Evolutionary conservation across 2,113 vertebrate species (phyloP).

Genomic region (Arizona elegans): DNA sequence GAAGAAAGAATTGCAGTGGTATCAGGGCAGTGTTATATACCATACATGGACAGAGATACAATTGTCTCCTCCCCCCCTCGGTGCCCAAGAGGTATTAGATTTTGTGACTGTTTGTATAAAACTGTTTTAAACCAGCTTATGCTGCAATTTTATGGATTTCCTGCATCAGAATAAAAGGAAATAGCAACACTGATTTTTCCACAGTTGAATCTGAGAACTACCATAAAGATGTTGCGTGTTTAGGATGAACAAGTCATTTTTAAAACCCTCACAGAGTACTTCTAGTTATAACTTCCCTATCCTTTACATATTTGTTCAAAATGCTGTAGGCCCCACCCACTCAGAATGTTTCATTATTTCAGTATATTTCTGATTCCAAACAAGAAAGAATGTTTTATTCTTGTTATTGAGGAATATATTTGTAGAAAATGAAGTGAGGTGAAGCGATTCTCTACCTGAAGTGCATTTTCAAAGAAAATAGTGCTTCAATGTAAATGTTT

Average conservation of each 20-base stretch:
- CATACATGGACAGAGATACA: neutral
- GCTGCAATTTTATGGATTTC: neutral
- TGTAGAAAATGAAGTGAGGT: neutral
- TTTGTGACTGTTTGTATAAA: neutral
- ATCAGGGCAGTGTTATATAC: neutral
- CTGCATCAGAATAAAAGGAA: neutral
- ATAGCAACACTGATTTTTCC: neutral
- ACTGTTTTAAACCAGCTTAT: neutral
- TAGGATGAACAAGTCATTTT: neutral
- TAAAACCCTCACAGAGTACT: neutral
- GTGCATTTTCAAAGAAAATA: neutral
- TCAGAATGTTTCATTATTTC: neutral
- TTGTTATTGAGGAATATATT: neutral
- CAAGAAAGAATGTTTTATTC: neutral
- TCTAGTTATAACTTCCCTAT: neutral
- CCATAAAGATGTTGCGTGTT: neutral
- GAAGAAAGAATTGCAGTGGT: neutral
- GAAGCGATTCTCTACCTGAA: neutral
- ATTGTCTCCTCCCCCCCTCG: neutral
- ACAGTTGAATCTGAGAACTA: neutral
- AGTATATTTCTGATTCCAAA: neutral
- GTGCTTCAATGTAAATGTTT: neutral
- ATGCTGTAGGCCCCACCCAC: neutral
- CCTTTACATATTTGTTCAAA: neutral
- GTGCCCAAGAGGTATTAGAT: neutral